Conservation (phyloP, 1,140 invertebrate species). For the Dolichoris vasculosae region DNA sequence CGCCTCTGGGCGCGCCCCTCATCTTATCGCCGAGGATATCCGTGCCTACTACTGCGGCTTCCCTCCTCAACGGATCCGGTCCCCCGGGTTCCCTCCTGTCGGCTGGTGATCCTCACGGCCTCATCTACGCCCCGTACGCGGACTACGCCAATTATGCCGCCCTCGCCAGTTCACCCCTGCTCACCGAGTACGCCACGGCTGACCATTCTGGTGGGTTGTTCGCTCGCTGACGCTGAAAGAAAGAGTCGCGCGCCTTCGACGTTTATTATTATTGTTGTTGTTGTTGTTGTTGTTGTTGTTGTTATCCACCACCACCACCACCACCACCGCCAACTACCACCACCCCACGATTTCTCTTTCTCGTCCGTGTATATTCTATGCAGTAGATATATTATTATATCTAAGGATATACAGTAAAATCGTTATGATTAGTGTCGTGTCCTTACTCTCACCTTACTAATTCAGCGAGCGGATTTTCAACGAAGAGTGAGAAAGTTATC, state of each 20-base stretch:
- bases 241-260: slow-evolving; percentile 24
- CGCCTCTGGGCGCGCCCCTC: slow-evolving; percentile 87
- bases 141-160: slow-evolving; percentile 93
- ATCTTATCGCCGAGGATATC: slow-evolving; percentile 91
- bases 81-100: slow-evolving; percentile 79
- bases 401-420: slow-evolving; percentile 18
- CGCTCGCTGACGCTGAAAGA: slow-evolving; percentile 79
- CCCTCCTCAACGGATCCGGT: slow-evolving; percentile 82
- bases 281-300: not conserved
- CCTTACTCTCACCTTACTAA: not conserved
- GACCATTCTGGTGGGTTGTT: slow-evolving; percentile 97
- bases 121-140: slow-evolving; percentile 85
- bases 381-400: not conserved
- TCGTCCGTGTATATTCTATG: not conserved
- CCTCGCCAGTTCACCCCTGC: slow-evolving; percentile 85
- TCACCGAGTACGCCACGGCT: slow-evolving; percentile 88
- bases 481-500: not conserved
- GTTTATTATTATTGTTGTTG: not conserved
- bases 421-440: no score
- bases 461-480: not conserved
- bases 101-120: slow-evolving; percentile 78
- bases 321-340: not conserved
- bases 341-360: slow-evolving; percentile 22
- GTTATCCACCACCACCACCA: not conserved
- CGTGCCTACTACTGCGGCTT: slow-evolving; percentile 84